Conservation (phyloP, 2,888 invertebrate genomes). For the Sinelater perroti region DNA sequence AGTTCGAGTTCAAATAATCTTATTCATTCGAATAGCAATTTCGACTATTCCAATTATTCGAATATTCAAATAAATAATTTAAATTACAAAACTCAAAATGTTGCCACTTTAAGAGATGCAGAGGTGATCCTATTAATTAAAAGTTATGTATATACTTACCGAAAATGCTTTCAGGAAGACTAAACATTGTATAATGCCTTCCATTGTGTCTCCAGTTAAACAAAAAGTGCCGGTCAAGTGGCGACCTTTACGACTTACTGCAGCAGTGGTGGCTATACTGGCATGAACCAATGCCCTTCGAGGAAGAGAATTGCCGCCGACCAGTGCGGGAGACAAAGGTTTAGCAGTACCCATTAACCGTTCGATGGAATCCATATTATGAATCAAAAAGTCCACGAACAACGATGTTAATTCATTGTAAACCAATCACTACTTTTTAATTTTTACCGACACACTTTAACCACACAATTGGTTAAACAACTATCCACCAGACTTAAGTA, state of each 20-base stretch:
- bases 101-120: too few relatives aligned
- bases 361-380: conserved; percentile 82
- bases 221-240: conserved; percentile 90
- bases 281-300: conserved; percentile 81
- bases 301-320: conserved; percentile 48
- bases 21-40: too few relatives aligned
- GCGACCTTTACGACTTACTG: conserved; percentile 79
- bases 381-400: conserved; percentile 1
- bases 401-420: not conserved
- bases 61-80: too few relatives aligned
- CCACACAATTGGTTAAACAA: not conserved
- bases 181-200: conserved; percentile 91
- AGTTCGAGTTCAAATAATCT: too few relatives aligned
- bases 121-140: too few relatives aligned
- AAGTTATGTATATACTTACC: conserved; percentile 69
- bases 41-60: too few relatives aligned
- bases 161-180: conserved; percentile 93
- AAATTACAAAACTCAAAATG: too few relatives aligned
- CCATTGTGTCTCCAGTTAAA: conserved; percentile 91
- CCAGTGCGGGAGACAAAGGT: conserved; percentile 70
- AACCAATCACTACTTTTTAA: conserved; percentile 5
- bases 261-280: conserved; percentile 74
- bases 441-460: not conserved
- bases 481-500: too few relatives aligned
- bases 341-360: conserved; percentile 79